phyloP scores from a whole-genome alignment of 2,797 vertebrate genomes.

The Megaceryle alcyon region DNA sequence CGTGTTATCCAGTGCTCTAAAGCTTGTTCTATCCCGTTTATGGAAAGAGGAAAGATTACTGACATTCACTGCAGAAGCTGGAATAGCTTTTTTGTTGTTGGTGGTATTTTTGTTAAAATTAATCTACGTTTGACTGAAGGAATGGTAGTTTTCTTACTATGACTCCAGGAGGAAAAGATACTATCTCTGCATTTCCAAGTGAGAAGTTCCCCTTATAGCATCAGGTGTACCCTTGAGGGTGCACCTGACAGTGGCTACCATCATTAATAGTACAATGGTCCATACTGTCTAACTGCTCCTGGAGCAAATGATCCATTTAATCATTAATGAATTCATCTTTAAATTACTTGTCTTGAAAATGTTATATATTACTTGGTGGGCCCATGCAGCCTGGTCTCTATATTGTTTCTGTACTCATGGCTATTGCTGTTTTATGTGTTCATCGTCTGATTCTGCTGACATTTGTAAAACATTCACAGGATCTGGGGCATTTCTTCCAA shows the following conservation, averaged over 20 bases:
- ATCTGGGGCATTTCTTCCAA: not conserved
- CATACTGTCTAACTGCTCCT: not conserved
- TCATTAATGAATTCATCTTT: not conserved
- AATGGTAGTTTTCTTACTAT: not conserved
- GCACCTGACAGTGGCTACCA: not conserved
- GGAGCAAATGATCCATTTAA: not conserved
- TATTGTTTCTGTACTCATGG: not conserved
- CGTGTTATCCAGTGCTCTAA: rapidly evolving
- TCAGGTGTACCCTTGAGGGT: not conserved
- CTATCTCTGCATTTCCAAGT: not conserved
- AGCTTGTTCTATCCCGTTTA: not conserved
- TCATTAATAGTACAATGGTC: not conserved
- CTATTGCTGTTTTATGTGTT: not conserved
- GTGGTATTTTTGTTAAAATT: not conserved
- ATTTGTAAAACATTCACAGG: not conserved
- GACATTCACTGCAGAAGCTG: not conserved
- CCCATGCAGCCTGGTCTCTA: not conserved
- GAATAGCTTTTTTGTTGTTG: not conserved
- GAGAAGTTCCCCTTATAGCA: not conserved
- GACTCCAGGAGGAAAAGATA: not conserved
- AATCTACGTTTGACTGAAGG: not conserved
- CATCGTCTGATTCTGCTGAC: not conserved
- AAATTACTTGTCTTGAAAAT: not conserved
- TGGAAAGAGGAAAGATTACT: not conserved
- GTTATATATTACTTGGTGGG: not conserved